These are phyloP conservation scores for Phyllopteryx taeniolatus DNA, from an alignment of 2,113 vertebrate species.

Conservation along the genomic window DNA sequence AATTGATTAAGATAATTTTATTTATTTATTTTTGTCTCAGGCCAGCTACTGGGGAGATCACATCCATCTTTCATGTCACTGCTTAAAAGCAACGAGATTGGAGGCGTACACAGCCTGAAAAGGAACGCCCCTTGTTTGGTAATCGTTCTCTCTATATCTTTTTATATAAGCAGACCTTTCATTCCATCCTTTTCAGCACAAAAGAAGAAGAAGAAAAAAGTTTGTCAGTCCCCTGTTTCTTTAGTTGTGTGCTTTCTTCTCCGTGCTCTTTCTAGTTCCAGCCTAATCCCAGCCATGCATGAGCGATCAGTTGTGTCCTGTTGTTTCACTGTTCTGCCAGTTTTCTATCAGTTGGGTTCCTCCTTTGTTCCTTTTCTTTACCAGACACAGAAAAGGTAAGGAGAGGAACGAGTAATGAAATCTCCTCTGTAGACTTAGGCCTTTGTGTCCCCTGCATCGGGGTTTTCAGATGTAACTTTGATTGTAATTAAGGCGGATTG, in stretches of 20 bases:
- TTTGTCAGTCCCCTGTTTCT: slow-evolving; percentile 95
- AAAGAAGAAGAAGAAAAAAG: slow-evolving; percentile 85
- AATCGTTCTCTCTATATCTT: slow-evolving; percentile 83
- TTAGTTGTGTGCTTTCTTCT: slow-evolving; percentile 95
- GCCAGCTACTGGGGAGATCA: slow-evolving; percentile 51
- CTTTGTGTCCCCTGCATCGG: slow-evolving; percentile 79
- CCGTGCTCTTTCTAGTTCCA: slow-evolving; percentile 93
- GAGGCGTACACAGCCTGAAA: slow-evolving; percentile 72
- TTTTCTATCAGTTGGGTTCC: slow-evolving; percentile 94
- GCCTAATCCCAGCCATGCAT: slow-evolving; percentile 98
- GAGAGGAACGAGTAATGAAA: slow-evolving; percentile 87
- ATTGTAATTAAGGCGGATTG: slow-evolving; percentile 74
- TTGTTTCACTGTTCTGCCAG: slow-evolving; percentile 98
- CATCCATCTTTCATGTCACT: slow-evolving; percentile 64
- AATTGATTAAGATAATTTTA: slow-evolving; percentile 50
- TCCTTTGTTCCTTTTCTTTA: slow-evolving; percentile 94
- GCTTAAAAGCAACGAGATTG: slow-evolving; percentile 63
- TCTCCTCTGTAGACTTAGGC: slow-evolving; percentile 83
- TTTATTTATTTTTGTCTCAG: slow-evolving; percentile 51
- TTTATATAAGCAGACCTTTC: slow-evolving; percentile 77
- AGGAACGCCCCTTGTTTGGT: slow-evolving; percentile 82
- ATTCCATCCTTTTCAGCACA: slow-evolving; percentile 81
- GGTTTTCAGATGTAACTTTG: slow-evolving; percentile 68
- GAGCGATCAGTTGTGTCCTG: slow-evolving; percentile 96
- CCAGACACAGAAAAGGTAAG: slow-evolving; percentile 95